phyloP scores from a whole-genome alignment of 2,888 invertebrate species.

The Trichogramma dendrolimi region DNA sequence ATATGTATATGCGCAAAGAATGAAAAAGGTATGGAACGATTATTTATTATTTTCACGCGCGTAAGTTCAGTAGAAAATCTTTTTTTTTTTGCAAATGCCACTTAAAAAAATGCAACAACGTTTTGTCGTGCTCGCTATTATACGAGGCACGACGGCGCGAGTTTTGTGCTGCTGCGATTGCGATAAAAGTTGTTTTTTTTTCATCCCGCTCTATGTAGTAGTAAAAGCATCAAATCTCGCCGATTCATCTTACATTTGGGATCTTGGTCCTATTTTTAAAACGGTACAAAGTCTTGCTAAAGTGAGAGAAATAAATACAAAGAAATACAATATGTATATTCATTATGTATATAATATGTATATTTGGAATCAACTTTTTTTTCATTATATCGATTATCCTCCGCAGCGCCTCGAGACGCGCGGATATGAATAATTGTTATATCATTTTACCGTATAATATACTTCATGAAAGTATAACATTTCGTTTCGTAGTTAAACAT shows the following conservation, averaged over 20 bases:
- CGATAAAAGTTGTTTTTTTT: no score
- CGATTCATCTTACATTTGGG: slow-evolving; percentile 26
- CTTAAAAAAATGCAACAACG: no score
- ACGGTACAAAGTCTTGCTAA: slow-evolving; percentile 32
- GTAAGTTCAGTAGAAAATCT: no score
- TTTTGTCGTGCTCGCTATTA: no score
- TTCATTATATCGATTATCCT: slow-evolving; percentile 13
- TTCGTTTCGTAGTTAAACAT: slow-evolving; percentile 31
- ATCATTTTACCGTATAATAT: background rate
- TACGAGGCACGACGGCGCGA: no score
- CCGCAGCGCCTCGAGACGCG: slow-evolving; percentile 14
- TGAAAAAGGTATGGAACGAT: no score
- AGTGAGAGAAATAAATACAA: slow-evolving; percentile 26
- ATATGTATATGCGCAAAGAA: no score
- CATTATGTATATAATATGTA: background rate
- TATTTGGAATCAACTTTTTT: slow-evolving; percentile 30
- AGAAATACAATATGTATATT: slow-evolving; percentile 25
- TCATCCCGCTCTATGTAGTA: no score
- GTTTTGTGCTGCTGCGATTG: no score
- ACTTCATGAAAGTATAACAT: slow-evolving; percentile 26
- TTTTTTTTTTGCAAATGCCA: no score
- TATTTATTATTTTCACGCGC: no score
- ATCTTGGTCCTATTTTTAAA: slow-evolving; percentile 42
- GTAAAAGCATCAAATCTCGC: slow-evolving; percentile 17
- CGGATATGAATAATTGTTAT: slow-evolving; percentile 5